Evolutionary conservation across 2,113 vertebrate species (phyloP), one percentile per base, ranked within the genome.

Genomic region (Varanus komodoensis): DNA sequence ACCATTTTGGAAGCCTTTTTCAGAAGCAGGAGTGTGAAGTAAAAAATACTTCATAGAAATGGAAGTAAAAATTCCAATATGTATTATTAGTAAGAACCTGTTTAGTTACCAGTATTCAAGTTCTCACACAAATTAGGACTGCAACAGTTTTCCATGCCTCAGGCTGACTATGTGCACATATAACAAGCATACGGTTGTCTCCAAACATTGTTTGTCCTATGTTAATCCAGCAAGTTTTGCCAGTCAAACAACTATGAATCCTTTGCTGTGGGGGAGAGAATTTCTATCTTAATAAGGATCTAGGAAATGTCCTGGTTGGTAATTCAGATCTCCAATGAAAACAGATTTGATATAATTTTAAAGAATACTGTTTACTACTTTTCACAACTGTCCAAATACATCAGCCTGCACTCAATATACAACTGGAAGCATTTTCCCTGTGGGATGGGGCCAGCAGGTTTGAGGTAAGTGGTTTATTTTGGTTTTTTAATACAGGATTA

Each of bases 91-190:
- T 77, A 77, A 38, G 23, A 11, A 75, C 38, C 11, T 34, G 21
- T 75, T 74, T 73, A 93, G 83, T 8, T 71, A 82, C 50, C 21
- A 69, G 84, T 91, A 87, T 68, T 27, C 29, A 68, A 44, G 81
- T 64, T 61, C 82, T 0, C 6, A 23, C 1, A 81, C 91, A 73
- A 0, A 19, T 3, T 67, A 80, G 23, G 64, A 89, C 0, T 4
- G 21, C 0, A 77, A 92, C 69, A 0, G 29, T 8, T 82, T 88
- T 88, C 87, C 87, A 88, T 71, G 67, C 67, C 48, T 73, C 8
- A 73, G 88, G 54, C 54, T 77, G 78, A 54, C 85, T 85, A 69
- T 44, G 38, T 44, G 38, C 38, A 44, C 38, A 29, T 44, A 57
- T 34, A n/a, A 34, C 0, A 19, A 19, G 15, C 38, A 48, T 5